Evolutionary conservation across 2,797 vertebrate genomes (phyloP).

Genomic region (Cyprinodon diabolis): DNA sequence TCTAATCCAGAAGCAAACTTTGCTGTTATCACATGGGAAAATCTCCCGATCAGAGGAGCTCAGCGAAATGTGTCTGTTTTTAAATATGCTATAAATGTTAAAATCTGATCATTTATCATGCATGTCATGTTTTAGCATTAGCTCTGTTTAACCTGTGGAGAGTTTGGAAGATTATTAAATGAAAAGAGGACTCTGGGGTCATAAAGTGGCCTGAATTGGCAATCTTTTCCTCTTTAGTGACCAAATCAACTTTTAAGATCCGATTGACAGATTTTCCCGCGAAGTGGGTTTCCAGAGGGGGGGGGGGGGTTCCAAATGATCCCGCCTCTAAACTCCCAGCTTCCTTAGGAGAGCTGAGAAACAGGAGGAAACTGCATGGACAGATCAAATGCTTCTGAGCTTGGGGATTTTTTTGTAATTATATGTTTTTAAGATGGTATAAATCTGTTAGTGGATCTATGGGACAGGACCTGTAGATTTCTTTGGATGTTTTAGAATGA

Average conservation of each 20-base stretch:
- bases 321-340: constrained; percentile 10
- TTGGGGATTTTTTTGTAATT: too few relatives aligned
- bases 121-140: too few relatives aligned
- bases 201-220: neutral
- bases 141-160: too few relatives aligned
- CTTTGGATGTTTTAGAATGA: too few relatives aligned
- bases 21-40: neutral
- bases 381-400: neutral
- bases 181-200: neutral
- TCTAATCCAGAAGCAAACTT: neutral
- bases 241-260: constrained; percentile 24
- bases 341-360: neutral
- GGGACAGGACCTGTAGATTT: too few relatives aligned
- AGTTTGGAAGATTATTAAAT: neutral
- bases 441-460: too few relatives aligned
- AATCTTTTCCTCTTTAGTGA: neutral
- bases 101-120: too few relatives aligned
- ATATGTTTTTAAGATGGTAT: too few relatives aligned
- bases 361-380: too few relatives aligned
- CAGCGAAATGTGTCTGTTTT: too few relatives aligned
- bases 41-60: neutral
- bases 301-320: neutral
- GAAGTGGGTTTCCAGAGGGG: constrained; percentile 13
- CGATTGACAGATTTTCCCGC: constrained; percentile 53
- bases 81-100: too few relatives aligned